Evolutionary conservation across 2,113 vertebrate species (phyloP).

Genomic region (Gobio gobio): DNA sequence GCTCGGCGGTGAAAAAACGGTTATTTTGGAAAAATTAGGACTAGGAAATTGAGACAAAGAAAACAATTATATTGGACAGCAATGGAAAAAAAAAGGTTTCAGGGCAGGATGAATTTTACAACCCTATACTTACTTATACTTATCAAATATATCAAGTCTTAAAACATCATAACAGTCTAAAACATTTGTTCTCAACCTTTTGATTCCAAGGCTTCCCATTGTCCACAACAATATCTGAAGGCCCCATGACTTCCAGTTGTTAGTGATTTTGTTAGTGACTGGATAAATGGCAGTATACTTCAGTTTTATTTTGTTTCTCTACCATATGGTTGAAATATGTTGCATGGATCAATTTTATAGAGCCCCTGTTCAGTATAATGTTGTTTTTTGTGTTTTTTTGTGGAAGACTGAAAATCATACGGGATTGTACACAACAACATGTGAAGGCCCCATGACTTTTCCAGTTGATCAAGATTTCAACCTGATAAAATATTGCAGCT

Average conservation of each 20-base stretch:
- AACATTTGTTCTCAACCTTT: not conserved
- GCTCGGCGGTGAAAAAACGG: not conserved
- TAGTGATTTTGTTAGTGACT: not conserved
- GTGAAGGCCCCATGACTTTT: not conserved
- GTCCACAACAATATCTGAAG: not conserved
- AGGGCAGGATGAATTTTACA: not conserved
- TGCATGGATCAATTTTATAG: no score
- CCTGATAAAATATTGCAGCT: not conserved
- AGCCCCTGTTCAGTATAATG: no score
- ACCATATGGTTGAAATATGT: no score
- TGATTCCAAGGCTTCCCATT: not conserved
- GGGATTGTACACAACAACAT: not conserved
- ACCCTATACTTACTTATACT: no score
- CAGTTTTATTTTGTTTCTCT: no score
- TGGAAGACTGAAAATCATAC: no score
- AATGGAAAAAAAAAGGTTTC: not conserved
- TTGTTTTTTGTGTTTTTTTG: no score
- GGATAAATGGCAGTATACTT: not conserved
- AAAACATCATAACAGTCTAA: not conserved
- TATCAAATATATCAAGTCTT: no score
- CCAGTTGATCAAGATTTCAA: not conserved
- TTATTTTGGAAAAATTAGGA: conserved; percentile 11
- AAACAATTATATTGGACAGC: not conserved
- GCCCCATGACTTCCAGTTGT: not conserved
- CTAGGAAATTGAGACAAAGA: not conserved